Base-by-base conservation (phyloP, 1,140 invertebrate genomes). In the Drosophila sulfurigaster region DNA sequence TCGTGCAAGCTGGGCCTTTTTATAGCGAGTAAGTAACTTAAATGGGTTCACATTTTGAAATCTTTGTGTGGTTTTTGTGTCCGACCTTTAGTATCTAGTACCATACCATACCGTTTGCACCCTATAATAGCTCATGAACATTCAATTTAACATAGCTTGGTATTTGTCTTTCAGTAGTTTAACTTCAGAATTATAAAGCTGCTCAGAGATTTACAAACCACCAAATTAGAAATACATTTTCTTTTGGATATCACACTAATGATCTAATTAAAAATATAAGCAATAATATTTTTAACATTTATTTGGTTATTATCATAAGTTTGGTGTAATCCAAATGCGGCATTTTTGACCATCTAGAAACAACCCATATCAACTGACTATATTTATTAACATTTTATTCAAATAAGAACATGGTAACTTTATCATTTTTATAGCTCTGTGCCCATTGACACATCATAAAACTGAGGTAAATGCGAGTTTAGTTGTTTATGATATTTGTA, bases 21-120 rank as follows among this genome's bases (percentile, higher is more conserved):
- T 87, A 87, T 52, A 75, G 76, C 78, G 83, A 88, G 83, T 87
- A 68, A 87, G 83, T 87, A 51, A 32, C 10, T 51, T 10, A 35
- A 38, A 46, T 5, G 51, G 58, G 15, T 8, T 1, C 25, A 46
- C 5, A 45, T 38, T 32, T 13, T 66, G 64, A 51, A 51, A 63
- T 48, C 54, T 41, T 54, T 77, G 54, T 83, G 71, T 78, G 60
- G 83, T 77, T 75, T 70, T 74, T 45, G 82, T 79, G 57, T 48
- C 15, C 7, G 30, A 13, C 20, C 20, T 56, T 13, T 70, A 49
- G 52, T 56, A 70, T 58, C 49, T 38, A n/a, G 11, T 38, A 25
- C 20, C 20, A 25, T 25, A 3, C 20, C 20, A 25, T 25, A 4
- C 20, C 20, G 20, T 25, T 25, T 25, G 20, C 20, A 25, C 20